These are phyloP conservation scores for Cynaeus angustus DNA, from an alignment of 2,888 invertebrate species.

Conservation along the genomic window DNA sequence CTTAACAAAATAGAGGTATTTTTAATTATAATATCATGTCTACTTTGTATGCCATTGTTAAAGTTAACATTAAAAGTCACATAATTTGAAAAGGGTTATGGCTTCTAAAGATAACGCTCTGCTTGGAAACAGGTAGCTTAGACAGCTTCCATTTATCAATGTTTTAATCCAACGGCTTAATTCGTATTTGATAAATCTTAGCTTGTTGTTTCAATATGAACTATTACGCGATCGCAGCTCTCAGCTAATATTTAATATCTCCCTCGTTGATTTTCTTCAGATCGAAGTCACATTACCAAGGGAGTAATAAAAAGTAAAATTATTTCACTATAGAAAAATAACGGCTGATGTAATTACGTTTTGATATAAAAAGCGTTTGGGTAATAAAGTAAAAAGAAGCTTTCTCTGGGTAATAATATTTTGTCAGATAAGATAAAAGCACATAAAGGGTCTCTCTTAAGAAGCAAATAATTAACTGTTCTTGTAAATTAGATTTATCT, in stretches of 20 bases:
- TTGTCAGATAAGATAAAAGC: constrained; percentile 53
- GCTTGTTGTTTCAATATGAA: background rate
- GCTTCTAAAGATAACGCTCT: constrained; percentile 6
- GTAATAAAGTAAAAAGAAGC: constrained; percentile 57
- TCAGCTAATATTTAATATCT: no score
- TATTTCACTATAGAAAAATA: constrained; percentile 51
- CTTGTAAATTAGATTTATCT: constrained; percentile 44
- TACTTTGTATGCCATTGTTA: no score
- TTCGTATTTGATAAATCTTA: constrained; percentile 16
- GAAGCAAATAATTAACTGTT: constrained; percentile 52
- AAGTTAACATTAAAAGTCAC: background rate
- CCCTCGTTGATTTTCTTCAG: no score
- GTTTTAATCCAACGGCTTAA: constrained; percentile 18
- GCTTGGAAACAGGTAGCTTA: constrained; percentile 7
- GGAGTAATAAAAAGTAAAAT: constrained; percentile 25
- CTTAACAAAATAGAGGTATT: no score
- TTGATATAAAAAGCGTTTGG: constrained; percentile 58
- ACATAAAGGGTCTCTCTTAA: constrained; percentile 27
- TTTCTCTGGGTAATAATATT: constrained; percentile 53
- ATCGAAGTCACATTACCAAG: background rate
- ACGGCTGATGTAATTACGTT: constrained; percentile 57
- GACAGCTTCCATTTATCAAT: constrained; percentile 27
- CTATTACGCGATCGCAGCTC: background rate
- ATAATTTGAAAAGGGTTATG: constrained; percentile 14
- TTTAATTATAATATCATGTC: no score